Percentiles rank a stretch among this genome's conserved stretches.
Evolutionary conservation across 2,888 invertebrate species (phyloP).

Genomic region (Drosophila seclusa): DNA sequence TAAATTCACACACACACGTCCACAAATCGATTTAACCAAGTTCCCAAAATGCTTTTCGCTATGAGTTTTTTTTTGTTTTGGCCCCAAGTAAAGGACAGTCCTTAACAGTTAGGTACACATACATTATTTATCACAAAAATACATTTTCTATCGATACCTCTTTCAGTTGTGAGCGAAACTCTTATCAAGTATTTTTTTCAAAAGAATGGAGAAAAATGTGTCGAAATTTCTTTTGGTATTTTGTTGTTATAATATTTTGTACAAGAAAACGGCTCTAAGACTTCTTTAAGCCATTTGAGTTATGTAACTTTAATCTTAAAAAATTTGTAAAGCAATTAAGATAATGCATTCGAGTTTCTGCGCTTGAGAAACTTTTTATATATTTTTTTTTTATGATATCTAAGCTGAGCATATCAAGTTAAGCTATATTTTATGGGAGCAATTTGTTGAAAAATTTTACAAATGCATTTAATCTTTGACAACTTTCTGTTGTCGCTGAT

Average conservation of each 20-base stretch:
- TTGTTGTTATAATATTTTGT: background rate
- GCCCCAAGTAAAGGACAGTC: background rate
- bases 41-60: conserved; percentile 32
- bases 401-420: background rate
- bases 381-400: background rate
- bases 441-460: conserved; percentile 10
- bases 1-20: conserved; percentile 21
- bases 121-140: conserved; percentile 2
- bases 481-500: conserved; percentile 24
- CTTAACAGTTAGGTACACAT: background rate
- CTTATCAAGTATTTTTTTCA: background rate
- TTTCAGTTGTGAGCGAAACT: background rate
- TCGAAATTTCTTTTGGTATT: background rate
- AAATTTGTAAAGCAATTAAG: background rate
- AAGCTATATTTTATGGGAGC: conserved; percentile 1
- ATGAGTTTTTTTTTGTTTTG: conserved; percentile 16
- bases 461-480: conserved; percentile 33
- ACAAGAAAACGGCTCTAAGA: background rate
- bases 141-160: background rate
- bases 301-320: background rate
- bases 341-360: conserved; percentile 2
- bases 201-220: background rate
- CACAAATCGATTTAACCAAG: conserved; percentile 31
- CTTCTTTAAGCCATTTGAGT: background rate
- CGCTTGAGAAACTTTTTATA: conserved; percentile 1